Base-by-base conservation (phyloP, 2,888 invertebrate genomes). In the Biston betularia region DNA sequence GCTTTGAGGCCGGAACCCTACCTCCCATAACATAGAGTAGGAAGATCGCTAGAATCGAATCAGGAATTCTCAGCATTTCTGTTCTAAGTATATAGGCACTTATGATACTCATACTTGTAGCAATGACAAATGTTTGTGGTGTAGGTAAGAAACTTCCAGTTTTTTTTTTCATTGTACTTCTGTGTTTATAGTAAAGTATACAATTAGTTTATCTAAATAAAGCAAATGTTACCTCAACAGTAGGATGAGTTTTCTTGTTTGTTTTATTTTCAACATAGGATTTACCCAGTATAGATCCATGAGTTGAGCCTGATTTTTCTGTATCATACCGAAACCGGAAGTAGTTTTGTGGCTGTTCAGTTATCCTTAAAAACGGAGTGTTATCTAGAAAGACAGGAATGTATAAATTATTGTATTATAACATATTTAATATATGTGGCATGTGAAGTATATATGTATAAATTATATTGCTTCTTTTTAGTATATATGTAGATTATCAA, bases 241-340 rank as follows among this genome's bases (percentile, higher is more conserved):
- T 49, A 33, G 58, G 58, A 33, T 48, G 48, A 5, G 58, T 49
- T 58, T 58, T 58, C 24, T 49, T 38, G 0, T 12, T 50, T 12
- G n/a, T 33, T 10, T 49, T 58, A 10, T 50, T 58, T 1, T 50
- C 58, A 58, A 33, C 33, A 49, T n/a, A 58, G 15, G 58, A 58
- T 14, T 42, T 58, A 6, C 38, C 58, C n/a, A 58, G 42, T n/a
- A 58, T 40, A 3, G 48, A 58, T 9, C 58, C 58, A 40, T 58
- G 58, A 1, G 58, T 58, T 1, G 58, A 49, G 9, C 49, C 40
- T 5, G 58, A 58, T 14, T 58, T 58, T 10, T 58, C 58, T 10
- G 48, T 58, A 48, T 58, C 49, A 58, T 58, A 58, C 33, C 58
- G 15, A 11, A 58, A 58, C 33, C 58, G 49, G 15, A 58, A 58